Conservation (phyloP, 2,797 vertebrate species). For the Halcyon smyrnensis region DNA sequence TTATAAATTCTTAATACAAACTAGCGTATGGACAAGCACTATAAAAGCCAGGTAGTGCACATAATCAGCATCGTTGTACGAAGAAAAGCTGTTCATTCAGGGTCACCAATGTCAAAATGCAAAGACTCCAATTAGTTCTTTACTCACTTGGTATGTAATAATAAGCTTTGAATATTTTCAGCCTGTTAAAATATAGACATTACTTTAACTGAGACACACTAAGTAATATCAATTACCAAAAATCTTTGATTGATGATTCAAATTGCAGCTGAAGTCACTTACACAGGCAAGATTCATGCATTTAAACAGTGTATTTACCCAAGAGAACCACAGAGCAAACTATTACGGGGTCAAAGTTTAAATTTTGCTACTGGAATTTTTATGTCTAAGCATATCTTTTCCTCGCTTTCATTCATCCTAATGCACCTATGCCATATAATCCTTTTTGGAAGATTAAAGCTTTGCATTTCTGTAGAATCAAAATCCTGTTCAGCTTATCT, state of each 20-base stretch:
- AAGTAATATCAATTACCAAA: constrained; percentile 44
- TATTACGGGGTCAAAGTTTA: not conserved
- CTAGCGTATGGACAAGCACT: constrained; percentile 21
- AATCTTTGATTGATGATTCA: constrained; percentile 40
- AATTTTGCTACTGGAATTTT: constrained; percentile 29
- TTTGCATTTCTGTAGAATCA: not conserved
- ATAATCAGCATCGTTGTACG: constrained; percentile 3
- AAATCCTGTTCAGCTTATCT: not conserved
- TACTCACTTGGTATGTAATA: not conserved
- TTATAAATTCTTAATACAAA: constrained; percentile 21
- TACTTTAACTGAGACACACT: not conserved
- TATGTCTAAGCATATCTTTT: constrained; percentile 17
- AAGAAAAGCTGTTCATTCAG: constrained; percentile 9
- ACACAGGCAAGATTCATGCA: not conserved
- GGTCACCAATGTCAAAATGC: constrained; percentile 30
- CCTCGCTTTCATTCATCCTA: constrained; percentile 31
- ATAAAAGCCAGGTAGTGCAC: not conserved
- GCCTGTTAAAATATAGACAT: constrained; percentile 14
- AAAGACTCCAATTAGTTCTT: constrained; percentile 40
- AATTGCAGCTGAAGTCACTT: constrained; percentile 28
- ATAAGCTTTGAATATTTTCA: constrained; percentile 23
- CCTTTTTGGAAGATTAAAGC: not conserved
- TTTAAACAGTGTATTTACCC: constrained; percentile 43
- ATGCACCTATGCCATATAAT: not conserved
- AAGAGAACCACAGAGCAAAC: constrained; percentile 21